phyloP scores from a whole-genome alignment of 1,140 invertebrate genomes.

The Heliothis virescens region DNA sequence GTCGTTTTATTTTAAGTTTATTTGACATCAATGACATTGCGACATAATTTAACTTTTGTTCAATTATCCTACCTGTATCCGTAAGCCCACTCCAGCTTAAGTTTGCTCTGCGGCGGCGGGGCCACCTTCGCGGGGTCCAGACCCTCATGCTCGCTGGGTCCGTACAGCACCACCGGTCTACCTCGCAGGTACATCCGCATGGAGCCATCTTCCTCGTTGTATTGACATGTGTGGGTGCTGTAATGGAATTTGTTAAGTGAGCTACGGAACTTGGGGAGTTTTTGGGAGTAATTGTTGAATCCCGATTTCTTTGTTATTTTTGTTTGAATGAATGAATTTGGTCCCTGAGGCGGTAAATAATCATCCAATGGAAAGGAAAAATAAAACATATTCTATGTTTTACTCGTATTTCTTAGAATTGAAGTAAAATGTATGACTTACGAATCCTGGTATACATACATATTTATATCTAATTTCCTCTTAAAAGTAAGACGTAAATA shows the following conservation, averaged over 20 bases:
- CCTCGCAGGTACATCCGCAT: slow-evolving; percentile 95
- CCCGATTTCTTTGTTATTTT: no score
- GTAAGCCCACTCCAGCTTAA: slow-evolving; percentile 96
- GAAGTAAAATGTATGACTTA: no score
- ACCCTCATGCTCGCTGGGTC: slow-evolving; percentile 89
- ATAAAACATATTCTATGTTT: no score
- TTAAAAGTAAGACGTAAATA: slow-evolving; percentile 18
- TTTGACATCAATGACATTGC: background rate
- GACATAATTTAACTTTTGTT: background rate
- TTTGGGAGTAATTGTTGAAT: no score
- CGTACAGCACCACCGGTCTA: slow-evolving; percentile 92
- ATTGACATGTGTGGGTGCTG: slow-evolving; percentile 87
- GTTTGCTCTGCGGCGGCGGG: slow-evolving; percentile 91
- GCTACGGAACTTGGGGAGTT: background rate
- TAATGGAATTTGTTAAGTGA: slow-evolving; percentile 35
- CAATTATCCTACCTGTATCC: slow-evolving; percentile 80
- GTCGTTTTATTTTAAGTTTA: no score
- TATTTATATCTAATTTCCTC: no score
- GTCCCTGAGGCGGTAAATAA: no score
- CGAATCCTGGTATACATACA: no score
- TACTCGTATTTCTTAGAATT: no score
- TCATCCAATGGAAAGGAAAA: no score
- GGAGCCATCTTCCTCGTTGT: slow-evolving; percentile 93
- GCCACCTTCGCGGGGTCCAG: slow-evolving; percentile 93
- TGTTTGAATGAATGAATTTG: no score